A percentile compares a stretch with the other conserved stretches of the same genome.
Conservation (phyloP, 2,888 invertebrate species). For the Vanessa cardui region DNA sequence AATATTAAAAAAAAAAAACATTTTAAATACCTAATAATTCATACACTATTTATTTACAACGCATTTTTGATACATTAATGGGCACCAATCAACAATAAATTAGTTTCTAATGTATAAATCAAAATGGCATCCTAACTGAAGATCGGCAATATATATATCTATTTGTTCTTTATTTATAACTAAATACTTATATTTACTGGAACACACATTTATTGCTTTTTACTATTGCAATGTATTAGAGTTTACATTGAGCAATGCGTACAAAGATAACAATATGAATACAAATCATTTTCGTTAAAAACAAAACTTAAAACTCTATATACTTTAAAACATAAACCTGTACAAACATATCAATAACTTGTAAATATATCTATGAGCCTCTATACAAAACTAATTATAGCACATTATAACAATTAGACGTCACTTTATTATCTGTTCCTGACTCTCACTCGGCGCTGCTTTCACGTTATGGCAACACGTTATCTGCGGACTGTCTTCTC, state of each 20-base stretch:
- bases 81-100: background rate
- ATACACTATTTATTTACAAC: background rate
- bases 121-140: conserved; percentile 1
- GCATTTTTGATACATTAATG: background rate
- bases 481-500: conserved; percentile 70
- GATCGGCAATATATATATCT: background rate
- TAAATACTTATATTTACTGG: conserved; percentile 3
- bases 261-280: background rate
- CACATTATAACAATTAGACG: conserved; percentile 16
- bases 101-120: background rate
- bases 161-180: background rate
- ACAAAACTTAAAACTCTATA: conserved; percentile 5
- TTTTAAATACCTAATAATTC: background rate
- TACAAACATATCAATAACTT: background rate
- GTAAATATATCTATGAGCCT: conserved; percentile 11
- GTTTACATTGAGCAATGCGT: background rate
- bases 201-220: conserved; percentile 7
- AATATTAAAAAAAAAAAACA: no score
- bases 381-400: background rate
- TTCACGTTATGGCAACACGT: conserved; percentile 63
- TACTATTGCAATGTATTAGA: conserved; percentile 2
- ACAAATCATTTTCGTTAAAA: background rate
- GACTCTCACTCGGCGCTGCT: conserved; percentile 61
- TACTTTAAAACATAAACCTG: background rate
- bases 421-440: conserved; percentile 66